These are phyloP conservation scores for Synchiropus splendidus DNA, from an alignment of 2,113 vertebrate species.

Conservation along the genomic window DNA sequence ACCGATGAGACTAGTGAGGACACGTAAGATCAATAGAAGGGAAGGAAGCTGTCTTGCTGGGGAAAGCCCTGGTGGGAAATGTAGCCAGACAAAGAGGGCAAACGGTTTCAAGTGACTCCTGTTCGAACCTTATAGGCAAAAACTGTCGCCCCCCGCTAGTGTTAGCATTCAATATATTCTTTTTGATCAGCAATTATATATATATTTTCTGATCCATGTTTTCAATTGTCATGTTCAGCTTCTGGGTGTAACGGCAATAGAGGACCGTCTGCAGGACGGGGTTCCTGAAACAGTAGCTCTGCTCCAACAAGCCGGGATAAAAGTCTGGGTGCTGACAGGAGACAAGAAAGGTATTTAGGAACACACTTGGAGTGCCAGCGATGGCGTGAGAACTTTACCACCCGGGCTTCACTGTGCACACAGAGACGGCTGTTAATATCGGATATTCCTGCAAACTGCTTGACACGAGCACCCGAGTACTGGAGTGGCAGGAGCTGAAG, in stretches of 20 bases:
- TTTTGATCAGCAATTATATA: too few relatives aligned
- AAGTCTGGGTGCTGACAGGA: constrained; percentile 90
- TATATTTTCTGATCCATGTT: too few relatives aligned
- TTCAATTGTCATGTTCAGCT: constrained; percentile 60
- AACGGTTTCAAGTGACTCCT: too few relatives aligned
- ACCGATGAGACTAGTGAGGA: too few relatives aligned
- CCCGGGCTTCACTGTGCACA: neutral
- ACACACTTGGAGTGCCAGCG: neutral
- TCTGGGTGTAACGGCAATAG: constrained; percentile 84
- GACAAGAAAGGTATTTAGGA: constrained; percentile 82
- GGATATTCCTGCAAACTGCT: constrained; percentile 83
- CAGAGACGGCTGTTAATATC: constrained; percentile 87
- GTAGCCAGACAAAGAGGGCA: too few relatives aligned
- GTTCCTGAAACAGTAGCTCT: constrained; percentile 82
- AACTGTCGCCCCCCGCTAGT: too few relatives aligned
- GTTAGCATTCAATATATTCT: too few relatives aligned
- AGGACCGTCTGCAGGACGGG: constrained; percentile 82
- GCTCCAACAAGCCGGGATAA: constrained; percentile 77
- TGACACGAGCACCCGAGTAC: constrained; percentile 69
- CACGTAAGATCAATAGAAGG: too few relatives aligned
- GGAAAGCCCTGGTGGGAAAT: too few relatives aligned
- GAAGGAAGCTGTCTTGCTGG: too few relatives aligned
- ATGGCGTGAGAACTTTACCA: neutral
- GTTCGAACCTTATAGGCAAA: too few relatives aligned
- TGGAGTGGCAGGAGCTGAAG: constrained; percentile 80